Evolutionary conservation across 2,797 vertebrate genomes (phyloP).

Genomic region (Parauchenoglanis ngamensis): DNA sequence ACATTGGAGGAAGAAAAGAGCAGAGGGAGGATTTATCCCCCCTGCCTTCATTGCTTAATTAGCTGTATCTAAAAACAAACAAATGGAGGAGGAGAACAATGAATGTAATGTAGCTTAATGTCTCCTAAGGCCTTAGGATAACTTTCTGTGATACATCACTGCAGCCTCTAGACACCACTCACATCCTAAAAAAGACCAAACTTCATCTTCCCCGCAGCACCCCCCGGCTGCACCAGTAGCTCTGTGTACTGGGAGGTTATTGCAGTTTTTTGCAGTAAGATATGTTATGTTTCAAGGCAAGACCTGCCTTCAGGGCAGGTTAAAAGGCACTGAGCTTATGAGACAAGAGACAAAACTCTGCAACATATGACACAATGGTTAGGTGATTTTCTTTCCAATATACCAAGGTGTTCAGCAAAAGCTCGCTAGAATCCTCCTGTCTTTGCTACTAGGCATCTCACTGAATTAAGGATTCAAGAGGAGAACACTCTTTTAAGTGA

Average conservation of each 20-base stretch:
- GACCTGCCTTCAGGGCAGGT: constrained; percentile 37
- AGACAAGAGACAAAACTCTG: constrained; percentile 9
- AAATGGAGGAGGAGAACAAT: constrained; percentile 55
- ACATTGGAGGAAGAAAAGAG: constrained; percentile 1
- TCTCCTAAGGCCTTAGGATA: constrained; percentile 54
- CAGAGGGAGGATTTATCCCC: constrained; percentile 48
- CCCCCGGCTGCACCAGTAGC: constrained; percentile 41
- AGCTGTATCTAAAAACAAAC: constrained; percentile 59
- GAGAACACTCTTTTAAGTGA: neutral
- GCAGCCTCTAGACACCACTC: constrained; percentile 35
- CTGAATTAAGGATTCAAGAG: constrained; percentile 23
- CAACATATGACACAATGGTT: constrained; percentile 27
- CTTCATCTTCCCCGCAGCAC: constrained; percentile 7
- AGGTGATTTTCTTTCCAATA: constrained; percentile 17
- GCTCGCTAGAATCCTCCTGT: neutral
- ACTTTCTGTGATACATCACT: constrained; percentile 57
- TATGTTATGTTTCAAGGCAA: constrained; percentile 42
- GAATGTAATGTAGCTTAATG: constrained; percentile 55
- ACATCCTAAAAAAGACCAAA: constrained; percentile 39
- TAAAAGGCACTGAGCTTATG: constrained; percentile 30
- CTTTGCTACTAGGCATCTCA: neutral
- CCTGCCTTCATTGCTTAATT: constrained; percentile 48
- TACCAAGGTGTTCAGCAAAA: neutral
- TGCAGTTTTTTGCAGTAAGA: constrained; percentile 38
- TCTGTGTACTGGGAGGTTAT: constrained; percentile 35